Base-by-base conservation (phyloP, 2,888 invertebrate genomes). In the Iselma pallidipennis region DNA sequence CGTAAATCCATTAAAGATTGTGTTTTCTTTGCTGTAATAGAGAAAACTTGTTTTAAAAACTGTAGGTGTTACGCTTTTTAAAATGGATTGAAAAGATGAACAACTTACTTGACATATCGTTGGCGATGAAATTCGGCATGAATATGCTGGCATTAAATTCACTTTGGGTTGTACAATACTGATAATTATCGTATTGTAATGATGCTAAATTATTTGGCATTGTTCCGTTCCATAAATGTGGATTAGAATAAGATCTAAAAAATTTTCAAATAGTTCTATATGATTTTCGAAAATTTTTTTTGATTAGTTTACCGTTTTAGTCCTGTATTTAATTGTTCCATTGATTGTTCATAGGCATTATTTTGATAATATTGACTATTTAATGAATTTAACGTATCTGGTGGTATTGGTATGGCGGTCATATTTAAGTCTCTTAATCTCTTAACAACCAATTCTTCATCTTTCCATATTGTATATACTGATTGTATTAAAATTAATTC, bases 401-500 rank as follows among this genome's bases (percentile, higher is more conserved):
- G 49, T n/a, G 71, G 67, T 55, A 78, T 75, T 5, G 78, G 75
- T 52, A 80, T 74, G 52, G 76, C 73, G 7, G 77, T 71, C 78
- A 83, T 80, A 61, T 81, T 83, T 60, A 85, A 77, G 70, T 83
- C 83, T 67, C 82, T 80, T 61, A 85, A 70, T 68, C 84, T 78
- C 63, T 82, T 80, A 54, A 81, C 72, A 10, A 84, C 81, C 42
- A 83, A 71, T 70, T 84, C 83, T 70, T 85, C 85, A 69, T 85
- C 84, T 69, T 83, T 83, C 85, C 85, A 85, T 25, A 80, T 74
- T 21, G 83, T 76, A 71, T 84, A 84, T 60, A 85, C 77, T 7
- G 84, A 85, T 72, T 85, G 84, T 33, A 85, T 81, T 65, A 85
- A 80, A 33, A 85, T 76, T 57, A 84, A 77, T 62, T 83, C 82